These are phyloP conservation scores for Penaeus japonicus DNA, from an alignment of 1,140 invertebrate genomes.

Conservation along the genomic window DNA sequence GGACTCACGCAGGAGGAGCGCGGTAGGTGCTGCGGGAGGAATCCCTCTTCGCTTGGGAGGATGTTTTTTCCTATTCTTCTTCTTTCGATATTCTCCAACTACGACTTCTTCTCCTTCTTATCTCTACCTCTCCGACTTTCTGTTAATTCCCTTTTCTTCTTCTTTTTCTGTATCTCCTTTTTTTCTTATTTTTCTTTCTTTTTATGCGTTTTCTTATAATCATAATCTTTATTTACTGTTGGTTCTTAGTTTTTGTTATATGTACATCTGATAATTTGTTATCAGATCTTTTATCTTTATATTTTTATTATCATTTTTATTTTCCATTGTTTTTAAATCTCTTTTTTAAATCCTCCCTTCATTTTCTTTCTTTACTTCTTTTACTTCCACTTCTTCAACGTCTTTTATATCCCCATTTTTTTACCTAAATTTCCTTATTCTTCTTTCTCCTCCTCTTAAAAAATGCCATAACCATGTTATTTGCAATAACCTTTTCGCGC, in stretches of 20 bases:
- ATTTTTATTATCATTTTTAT: not conserved
- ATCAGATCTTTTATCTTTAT: too few species aligned
- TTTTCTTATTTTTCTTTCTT: not conserved
- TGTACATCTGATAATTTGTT: not conserved
- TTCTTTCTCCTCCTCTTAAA: too few species aligned
- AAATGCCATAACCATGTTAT: too few species aligned
- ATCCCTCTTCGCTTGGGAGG: not conserved
- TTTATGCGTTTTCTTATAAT: not conserved
- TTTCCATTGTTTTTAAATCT: not conserved
- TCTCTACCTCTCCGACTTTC: not conserved
- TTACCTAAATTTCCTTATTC: too few species aligned
- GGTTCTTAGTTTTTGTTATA: constrained; percentile 2
- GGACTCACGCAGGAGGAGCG: constrained; percentile 87
- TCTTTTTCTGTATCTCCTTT: not conserved
- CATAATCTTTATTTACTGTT: not conserved
- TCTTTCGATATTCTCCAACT: not conserved
- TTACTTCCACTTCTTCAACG: too few species aligned
- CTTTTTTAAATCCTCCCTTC: not conserved
- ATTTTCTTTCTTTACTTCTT: too few species aligned
- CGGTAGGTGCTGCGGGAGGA: constrained; percentile 67
- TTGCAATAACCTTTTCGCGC: too few species aligned
- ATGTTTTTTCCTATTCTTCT: not conserved
- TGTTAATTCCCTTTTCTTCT: not conserved
- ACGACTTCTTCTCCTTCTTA: not conserved
- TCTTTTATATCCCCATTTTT: too few species aligned